Evolutionary conservation across 1,140 invertebrate genomes (phyloP), one percentile per base, ranked within the genome.

Genomic region (Acromyrmex echinatior): DNA sequence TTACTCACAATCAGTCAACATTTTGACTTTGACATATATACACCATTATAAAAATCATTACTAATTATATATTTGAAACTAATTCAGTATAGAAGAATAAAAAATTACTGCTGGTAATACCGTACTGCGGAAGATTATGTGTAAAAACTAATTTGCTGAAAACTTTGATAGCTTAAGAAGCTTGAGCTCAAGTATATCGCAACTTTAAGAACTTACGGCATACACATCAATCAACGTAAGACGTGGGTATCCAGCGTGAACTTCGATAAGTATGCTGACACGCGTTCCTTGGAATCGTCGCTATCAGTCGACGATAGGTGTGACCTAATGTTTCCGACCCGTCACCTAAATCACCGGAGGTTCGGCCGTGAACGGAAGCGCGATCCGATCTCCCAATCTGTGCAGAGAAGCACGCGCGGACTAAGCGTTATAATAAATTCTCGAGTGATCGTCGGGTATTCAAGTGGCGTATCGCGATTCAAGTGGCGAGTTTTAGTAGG

Each of bases 401-500:
- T 10, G 5, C n/a, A 10, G 45, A 58, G 51, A 80, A 70, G 60
- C 31, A 31, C 14, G n/a, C 10, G n/a, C 4, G 56, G 56, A 14
- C 28, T 70, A 51, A 70, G 66, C 65, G 62, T 82, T 87, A 49
- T 66, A 78, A 90, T 90, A 87, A 82, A 87, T 86, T 87, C 84
- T 39, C 21, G 3, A 25, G 18, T 25, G 71, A 58, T 66, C 49
- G 87, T 87, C 90, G 9, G 16, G 12, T 45, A 85, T 87, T 77
- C 82, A 21, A 21, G 21, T 21, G 21, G 21, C 21, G 74, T 63
- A 86, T 88, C 88, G 79, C 76, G 66, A 66, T 51, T 90, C 79
- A 91, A 87, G 58, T 88, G 65, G 65, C 62, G 76, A 86, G 89
- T 91, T 25, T 25, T 25, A 25, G 25, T 89, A 87, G 58, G 81